Conservation (phyloP, 1,140 invertebrate species). For the Cyrtorhinus lividipennis region DNA sequence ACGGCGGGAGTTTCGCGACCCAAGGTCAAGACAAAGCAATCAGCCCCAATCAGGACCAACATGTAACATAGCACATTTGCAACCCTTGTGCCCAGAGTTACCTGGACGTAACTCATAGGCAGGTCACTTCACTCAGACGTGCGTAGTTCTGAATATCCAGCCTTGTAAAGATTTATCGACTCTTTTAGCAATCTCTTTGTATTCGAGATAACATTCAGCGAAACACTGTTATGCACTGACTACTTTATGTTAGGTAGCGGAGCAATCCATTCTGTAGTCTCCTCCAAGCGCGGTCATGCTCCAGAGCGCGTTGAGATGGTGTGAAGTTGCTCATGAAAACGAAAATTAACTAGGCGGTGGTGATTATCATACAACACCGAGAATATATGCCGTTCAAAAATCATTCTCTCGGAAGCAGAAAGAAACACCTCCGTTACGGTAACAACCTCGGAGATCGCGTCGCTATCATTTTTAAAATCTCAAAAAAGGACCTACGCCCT, state of each 20-base stretch:
- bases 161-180: background rate
- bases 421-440: no score
- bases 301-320: no score
- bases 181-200: background rate
- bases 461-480: no score
- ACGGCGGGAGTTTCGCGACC: no score
- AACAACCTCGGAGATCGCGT: no score
- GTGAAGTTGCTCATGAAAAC: no score
- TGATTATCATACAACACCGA: no score
- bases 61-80: slow-evolving; percentile 3
- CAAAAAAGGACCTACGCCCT: no score
- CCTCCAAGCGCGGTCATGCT: no score
- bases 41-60: slow-evolving; percentile 1
- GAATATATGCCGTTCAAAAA: no score
- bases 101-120: background rate
- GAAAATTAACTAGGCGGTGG: no score
- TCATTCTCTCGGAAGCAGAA: no score
- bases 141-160: background rate
- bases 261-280: background rate
- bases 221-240: background rate
- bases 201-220: background rate
- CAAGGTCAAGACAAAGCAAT: slow-evolving; percentile 4
- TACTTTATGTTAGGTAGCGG: background rate
- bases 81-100: background rate
- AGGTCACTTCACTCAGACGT: background rate